These are phyloP conservation scores for Microctonus aethiopoides DNA, from an alignment of 2,888 invertebrate species.

Conservation along the genomic window DNA sequence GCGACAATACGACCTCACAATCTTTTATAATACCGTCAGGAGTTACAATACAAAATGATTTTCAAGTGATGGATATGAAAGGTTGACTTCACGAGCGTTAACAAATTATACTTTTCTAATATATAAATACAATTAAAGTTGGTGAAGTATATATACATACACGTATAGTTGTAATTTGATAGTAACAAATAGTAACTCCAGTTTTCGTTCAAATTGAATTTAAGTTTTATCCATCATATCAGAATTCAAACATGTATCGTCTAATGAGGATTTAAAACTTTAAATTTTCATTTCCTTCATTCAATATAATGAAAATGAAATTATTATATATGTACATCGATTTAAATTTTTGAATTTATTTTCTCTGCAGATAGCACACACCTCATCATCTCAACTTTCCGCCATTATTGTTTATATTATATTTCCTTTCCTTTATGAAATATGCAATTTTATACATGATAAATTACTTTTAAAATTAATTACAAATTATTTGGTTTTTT, in stretches of 20 bases:
- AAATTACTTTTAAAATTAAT: slow-evolving; percentile 21
- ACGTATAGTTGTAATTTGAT: slow-evolving; percentile 5
- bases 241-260: too few relatives aligned
- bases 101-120: slow-evolving; percentile 2
- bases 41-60: neutral
- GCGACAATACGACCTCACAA: slow-evolving; percentile 1
- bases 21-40: too few relatives aligned
- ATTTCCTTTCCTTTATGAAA: neutral
- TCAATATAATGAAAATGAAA: too few relatives aligned
- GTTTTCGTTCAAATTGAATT: too few relatives aligned
- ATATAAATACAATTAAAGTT: neutral
- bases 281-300: too few relatives aligned
- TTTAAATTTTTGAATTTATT: slow-evolving; percentile 8
- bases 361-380: slow-evolving; percentile 6
- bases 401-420: neutral
- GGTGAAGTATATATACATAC: slow-evolving; percentile 3
- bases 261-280: too few relatives aligned
- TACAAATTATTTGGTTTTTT: slow-evolving; percentile 29
- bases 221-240: too few relatives aligned
- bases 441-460: slow-evolving; percentile 13
- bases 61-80: neutral
- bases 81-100: slow-evolving; percentile 2
- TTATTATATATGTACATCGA: too few relatives aligned
- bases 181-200: too few relatives aligned
- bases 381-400: neutral